Percentiles rank a stretch among this genome's conserved stretches.
Conservation (phyloP, 2,113 vertebrate genomes). For the Centropus unirufus region DNA sequence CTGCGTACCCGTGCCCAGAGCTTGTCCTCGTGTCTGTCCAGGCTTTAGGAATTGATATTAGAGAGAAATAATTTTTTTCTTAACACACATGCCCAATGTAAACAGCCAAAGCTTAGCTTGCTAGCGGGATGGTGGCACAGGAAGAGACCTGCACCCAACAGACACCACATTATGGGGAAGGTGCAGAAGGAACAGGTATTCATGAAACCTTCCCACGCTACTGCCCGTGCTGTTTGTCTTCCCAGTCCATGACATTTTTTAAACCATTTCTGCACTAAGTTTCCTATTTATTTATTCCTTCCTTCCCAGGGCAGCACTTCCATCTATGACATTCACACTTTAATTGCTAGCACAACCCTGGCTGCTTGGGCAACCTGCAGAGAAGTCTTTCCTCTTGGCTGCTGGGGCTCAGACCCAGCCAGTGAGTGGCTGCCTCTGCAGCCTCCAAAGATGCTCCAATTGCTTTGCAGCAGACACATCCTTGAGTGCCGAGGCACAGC, state of each 20-base stretch:
- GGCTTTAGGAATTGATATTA: not conserved
- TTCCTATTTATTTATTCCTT: not conserved
- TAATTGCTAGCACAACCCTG: not conserved
- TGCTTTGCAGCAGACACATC: not conserved
- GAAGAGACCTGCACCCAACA: not conserved
- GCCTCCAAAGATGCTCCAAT: not conserved
- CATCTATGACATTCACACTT: not conserved
- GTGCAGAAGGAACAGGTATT: not conserved
- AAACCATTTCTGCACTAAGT: not conserved
- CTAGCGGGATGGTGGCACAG: not conserved
- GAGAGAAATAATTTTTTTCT: not conserved
- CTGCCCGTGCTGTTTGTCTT: not conserved
- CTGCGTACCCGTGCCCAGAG: not conserved
- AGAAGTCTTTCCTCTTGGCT: not conserved
- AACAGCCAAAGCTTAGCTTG: not conserved
- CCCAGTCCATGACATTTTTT: not conserved
- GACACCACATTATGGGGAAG: not conserved
- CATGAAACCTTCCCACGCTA: not conserved
- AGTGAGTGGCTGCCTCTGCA: not conserved
- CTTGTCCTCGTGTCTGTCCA: not conserved
- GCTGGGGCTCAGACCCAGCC: not conserved
- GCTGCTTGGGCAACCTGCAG: not conserved
- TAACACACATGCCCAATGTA: not conserved
- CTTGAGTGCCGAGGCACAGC: not conserved
- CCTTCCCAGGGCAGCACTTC: not conserved